These are phyloP conservation scores for Thalassoma bifasciatum DNA, from an alignment of 2,113 vertebrate species.

Conservation along the genomic window DNA sequence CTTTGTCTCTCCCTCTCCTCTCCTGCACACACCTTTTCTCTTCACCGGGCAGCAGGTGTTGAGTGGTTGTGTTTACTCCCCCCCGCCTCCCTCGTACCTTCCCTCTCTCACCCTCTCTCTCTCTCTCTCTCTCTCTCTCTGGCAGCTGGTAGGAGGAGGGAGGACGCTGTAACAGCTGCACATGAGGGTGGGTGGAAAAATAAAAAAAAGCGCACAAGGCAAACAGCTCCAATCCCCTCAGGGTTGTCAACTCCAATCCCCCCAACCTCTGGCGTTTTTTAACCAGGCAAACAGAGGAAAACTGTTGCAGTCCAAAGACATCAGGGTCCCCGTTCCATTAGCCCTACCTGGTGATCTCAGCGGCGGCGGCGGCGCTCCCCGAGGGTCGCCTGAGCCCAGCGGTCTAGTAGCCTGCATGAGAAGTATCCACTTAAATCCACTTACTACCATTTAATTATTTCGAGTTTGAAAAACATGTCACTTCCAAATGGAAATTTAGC, in stretches of 20 bases:
- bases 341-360: slow-evolving; percentile 51
- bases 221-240: slow-evolving; percentile 82
- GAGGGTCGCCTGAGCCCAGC: slow-evolving; percentile 19
- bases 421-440: slow-evolving; percentile 65
- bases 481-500: slow-evolving; percentile 68
- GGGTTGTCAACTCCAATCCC: slow-evolving; percentile 82
- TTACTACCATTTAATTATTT: slow-evolving; percentile 64
- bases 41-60: slow-evolving; percentile 86
- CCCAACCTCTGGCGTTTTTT: slow-evolving; percentile 76
- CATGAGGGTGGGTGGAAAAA: slow-evolving; percentile 77
- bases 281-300: slow-evolving; percentile 81
- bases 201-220: slow-evolving; percentile 73
- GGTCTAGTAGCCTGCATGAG: slow-evolving; percentile 29
- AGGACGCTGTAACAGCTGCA: slow-evolving; percentile 88
- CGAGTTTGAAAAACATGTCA: slow-evolving; percentile 64
- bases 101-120: slow-evolving; percentile 68
- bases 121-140: slow-evolving; percentile 59
- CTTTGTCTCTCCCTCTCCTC: slow-evolving; percentile 35
- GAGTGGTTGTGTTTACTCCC: slow-evolving; percentile 81
- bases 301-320: slow-evolving; percentile 81
- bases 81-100: slow-evolving; percentile 31
- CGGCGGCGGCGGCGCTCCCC: slow-evolving; percentile 25
- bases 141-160: slow-evolving; percentile 86
- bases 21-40: slow-evolving; percentile 80
- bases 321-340: slow-evolving; percentile 59